phyloP scores from a whole-genome alignment of 2,888 invertebrate genomes.

The Thereva nobilitata region DNA sequence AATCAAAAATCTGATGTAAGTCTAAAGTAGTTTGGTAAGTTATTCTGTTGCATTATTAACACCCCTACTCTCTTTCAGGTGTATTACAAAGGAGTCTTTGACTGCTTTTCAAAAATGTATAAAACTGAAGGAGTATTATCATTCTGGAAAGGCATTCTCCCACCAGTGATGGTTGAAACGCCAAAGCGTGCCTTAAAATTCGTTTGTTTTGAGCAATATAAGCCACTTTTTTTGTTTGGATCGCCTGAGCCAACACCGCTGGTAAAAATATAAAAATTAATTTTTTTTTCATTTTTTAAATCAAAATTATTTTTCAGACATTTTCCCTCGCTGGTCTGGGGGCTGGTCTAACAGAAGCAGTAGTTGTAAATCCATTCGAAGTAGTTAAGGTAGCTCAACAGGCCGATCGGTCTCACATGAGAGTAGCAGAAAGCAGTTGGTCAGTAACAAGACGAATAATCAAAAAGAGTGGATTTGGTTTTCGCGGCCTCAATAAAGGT shows the following conservation, averaged over 20 bases:
- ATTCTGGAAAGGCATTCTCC: slow-evolving; percentile 92
- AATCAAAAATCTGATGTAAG: not conserved
- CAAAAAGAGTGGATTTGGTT: slow-evolving; percentile 74
- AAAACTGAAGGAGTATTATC: slow-evolving; percentile 79
- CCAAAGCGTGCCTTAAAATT: slow-evolving; percentile 95
- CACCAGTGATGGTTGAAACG: slow-evolving; percentile 91
- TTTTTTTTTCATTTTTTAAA: slow-evolving; percentile 12
- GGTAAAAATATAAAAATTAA: slow-evolving; percentile 61
- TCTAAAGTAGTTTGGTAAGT: not conserved
- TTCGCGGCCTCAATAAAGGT: slow-evolving; percentile 82
- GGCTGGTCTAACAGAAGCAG: slow-evolving; percentile 89
- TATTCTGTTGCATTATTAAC: not conserved
- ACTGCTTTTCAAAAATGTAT: slow-evolving; percentile 90
- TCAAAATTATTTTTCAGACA: slow-evolving; percentile 64
- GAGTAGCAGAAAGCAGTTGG: slow-evolving; percentile 75
- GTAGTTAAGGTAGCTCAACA: slow-evolving; percentile 92
- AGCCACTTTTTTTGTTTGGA: slow-evolving; percentile 81
- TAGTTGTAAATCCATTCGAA: slow-evolving; percentile 93
- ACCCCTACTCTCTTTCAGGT: slow-evolving; percentile 45
- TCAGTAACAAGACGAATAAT: slow-evolving; percentile 80
- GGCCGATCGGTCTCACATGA: slow-evolving; percentile 68
- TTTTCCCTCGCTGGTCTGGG: slow-evolving; percentile 86
- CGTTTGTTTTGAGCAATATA: slow-evolving; percentile 91
- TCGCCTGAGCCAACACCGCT: slow-evolving; percentile 74
- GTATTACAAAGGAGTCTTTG: slow-evolving; percentile 77